phyloP scores from a whole-genome alignment of 1,140 invertebrate genomes.

The Cydia strobilella region DNA sequence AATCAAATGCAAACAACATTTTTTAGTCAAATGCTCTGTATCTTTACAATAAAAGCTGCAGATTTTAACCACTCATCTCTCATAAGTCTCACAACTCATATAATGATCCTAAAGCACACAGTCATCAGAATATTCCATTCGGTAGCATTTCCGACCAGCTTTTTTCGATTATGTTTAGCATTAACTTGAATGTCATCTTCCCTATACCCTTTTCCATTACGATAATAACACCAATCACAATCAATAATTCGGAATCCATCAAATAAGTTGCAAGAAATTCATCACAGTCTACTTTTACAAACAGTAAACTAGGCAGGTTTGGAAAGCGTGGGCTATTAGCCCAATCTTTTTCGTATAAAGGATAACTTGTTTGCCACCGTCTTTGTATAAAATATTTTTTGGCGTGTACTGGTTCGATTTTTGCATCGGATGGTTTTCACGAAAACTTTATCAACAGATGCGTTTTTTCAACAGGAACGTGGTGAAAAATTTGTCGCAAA shows the following conservation, averaged over 20 bases:
- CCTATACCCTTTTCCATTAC: constrained; percentile 18
- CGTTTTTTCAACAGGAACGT: too few species aligned
- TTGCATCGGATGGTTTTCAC: too few species aligned
- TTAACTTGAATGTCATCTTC: constrained; percentile 29
- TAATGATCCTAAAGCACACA: background rate
- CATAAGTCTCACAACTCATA: background rate
- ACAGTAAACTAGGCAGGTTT: background rate
- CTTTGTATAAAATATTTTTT: too few species aligned
- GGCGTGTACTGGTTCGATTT: too few species aligned
- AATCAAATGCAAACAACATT: too few species aligned
- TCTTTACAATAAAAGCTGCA: too few species aligned
- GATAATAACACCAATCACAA: constrained; percentile 28
- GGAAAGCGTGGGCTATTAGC: too few species aligned
- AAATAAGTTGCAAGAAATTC: constrained; percentile 26
- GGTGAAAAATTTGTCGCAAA: too few species aligned
- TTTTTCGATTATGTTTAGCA: constrained; percentile 2
- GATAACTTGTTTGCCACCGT: too few species aligned
- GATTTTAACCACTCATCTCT: background rate
- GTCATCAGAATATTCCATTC: background rate
- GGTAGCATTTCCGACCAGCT: background rate
- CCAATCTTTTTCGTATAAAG: too few species aligned
- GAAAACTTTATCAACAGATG: too few species aligned
- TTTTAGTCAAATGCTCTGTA: too few species aligned
- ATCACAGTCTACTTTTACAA: background rate
- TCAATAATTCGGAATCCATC: constrained; percentile 26